Evolutionary conservation across 2,888 invertebrate species (phyloP), one percentile per base, ranked within the genome.

Genomic region (Parnassius mnemosyne): DNA sequence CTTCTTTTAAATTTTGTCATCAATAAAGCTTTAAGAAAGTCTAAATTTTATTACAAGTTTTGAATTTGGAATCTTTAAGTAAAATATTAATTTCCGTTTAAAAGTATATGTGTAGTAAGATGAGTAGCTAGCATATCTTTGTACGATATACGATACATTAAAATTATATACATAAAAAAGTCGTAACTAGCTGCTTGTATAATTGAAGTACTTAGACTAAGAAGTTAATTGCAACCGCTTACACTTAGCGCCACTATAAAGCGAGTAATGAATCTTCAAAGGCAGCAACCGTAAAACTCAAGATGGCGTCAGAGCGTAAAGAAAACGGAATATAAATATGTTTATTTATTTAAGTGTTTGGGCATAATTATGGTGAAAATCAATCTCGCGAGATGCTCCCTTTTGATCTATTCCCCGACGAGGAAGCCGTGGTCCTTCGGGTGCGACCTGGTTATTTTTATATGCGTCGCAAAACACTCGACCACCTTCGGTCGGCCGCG

Each of bases 321-420:
- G 54, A 16, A 46, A 47, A 20, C 11, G 20, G 16, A 42, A 51
- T 56, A 25, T 57, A 57, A 57, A 57, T 62, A 57, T 42, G 47
- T 10, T 11, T 54, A 44, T 51, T 25, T 10, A 55, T 55, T 44
- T 20, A 55, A 25, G 54, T 55, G 13, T 43, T 60, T 55, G 49
- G 55, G 44, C 44, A 49, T 79, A 79, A 83, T 84, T 82, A 81
- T 78, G 77, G 76, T 74, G 76, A 77, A 79, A 79, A 84, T 81
- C 79, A 80, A 83, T 83, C 74, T 77, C 57, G 46, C 67, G 66
- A 65, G 65, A 61, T 66, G 73, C 65, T 66, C 68, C 50, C 53
- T 69, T 87, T 87, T 88, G 87, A 87, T 86, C 84, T 85, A 82
- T 83, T 83, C 79, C 75, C 75, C 69, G 74, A 81, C 72, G 69